Conservation (phyloP, 1,140 invertebrate genomes). For the Aphis craccivora region DNA sequence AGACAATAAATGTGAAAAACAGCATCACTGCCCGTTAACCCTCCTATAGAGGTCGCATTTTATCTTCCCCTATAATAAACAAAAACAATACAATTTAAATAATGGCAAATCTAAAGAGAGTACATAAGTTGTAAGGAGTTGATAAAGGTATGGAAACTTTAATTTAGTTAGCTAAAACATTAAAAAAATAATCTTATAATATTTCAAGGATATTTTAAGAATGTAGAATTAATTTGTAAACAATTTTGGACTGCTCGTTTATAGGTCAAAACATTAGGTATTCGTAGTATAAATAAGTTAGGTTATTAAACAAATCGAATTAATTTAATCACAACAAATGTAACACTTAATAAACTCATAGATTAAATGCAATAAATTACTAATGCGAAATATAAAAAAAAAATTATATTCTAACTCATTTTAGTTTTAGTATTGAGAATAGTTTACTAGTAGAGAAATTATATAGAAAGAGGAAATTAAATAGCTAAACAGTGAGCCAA, state of each 20-base stretch:
- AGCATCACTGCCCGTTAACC: slow-evolving; percentile 55
- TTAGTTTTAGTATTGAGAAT: too few species aligned
- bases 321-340: neutral
- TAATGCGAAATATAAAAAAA: too few species aligned
- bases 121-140: neutral
- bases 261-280: neutral
- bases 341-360: neutral
- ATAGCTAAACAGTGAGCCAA: too few species aligned
- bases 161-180: neutral
- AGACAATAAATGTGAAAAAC: slow-evolving; percentile 46
- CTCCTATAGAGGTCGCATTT: slow-evolving; percentile 53
- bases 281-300: neutral
- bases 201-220: neutral
- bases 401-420: too few species aligned
- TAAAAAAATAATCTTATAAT: neutral
- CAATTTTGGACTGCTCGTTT: neutral
- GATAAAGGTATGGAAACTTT: neutral
- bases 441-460: too few species aligned
- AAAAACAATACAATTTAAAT: slow-evolving; percentile 55
- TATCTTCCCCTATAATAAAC: slow-evolving; percentile 43
- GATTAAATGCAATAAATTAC: too few species aligned
- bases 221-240: neutral
- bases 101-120: neutral
- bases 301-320: neutral
- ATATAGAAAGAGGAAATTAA: too few species aligned